These are phyloP conservation scores for Poeciliopsis turrubarensis DNA, from an alignment of 2,113 vertebrate species.

Conservation along the genomic window DNA sequence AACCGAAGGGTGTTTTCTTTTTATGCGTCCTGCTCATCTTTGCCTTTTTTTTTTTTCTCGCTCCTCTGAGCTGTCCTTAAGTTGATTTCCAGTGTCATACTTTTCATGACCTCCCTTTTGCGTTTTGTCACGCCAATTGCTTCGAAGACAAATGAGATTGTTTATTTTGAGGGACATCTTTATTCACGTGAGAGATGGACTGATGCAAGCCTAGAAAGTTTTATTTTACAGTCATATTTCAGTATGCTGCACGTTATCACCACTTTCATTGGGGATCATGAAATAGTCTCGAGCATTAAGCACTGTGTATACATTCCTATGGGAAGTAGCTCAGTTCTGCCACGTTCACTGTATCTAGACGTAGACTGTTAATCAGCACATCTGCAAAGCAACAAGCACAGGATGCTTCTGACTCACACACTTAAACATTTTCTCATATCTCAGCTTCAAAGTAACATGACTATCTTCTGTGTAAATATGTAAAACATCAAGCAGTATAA, in stretches of 20 bases:
- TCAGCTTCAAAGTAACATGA: conserved; percentile 43
- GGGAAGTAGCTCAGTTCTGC: conserved; percentile 18
- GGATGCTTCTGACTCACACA: conserved; percentile 16
- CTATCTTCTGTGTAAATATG: conserved; percentile 75
- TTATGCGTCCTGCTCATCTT: conserved; percentile 1
- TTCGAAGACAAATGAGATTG: conserved; percentile 37
- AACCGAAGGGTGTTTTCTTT: conserved; percentile 24
- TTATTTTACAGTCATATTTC: conserved; percentile 14
- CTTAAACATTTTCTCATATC: conserved; percentile 4
- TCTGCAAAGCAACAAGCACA: conserved; percentile 31
- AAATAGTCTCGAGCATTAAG: conserved; percentile 11
- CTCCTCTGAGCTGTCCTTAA: conserved; percentile 55
- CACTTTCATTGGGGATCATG: conserved; percentile 35
- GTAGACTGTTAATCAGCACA: conserved; percentile 59
- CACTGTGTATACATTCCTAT: conserved; percentile 12
- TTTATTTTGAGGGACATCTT: conserved; percentile 6
- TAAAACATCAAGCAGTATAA: conserved; percentile 72
- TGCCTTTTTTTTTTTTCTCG: conserved; percentile 31
- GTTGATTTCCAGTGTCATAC: conserved; percentile 40
- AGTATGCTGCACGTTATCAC: conserved; percentile 28
- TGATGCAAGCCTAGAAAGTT: conserved; percentile 10
- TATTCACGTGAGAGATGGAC: conserved; percentile 3
- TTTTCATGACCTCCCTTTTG: conserved; percentile 24
- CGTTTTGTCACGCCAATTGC: conserved; percentile 29
- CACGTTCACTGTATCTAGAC: conserved; percentile 28